phyloP scores from a whole-genome alignment of 1,140 invertebrate species.

The Hyles euphorbiae region DNA sequence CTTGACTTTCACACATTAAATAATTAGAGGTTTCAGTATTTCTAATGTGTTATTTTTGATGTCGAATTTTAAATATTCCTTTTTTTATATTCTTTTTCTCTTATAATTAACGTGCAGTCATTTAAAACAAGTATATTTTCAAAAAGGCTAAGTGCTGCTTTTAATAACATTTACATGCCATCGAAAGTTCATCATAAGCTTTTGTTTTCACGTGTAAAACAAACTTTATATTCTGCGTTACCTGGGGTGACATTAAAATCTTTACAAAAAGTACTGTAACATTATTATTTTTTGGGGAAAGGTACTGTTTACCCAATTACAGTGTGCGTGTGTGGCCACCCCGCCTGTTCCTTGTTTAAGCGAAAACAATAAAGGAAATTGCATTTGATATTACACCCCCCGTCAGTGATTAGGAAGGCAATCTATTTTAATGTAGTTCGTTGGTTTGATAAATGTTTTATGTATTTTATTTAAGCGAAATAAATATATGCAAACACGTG shows the following conservation, averaged over 20 bases:
- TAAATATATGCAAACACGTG: background rate
- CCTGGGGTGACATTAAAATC: background rate
- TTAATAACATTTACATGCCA: too few species aligned
- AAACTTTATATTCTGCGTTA: too few species aligned
- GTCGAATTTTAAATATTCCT: too few species aligned
- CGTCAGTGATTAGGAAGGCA: conserved; percentile 20
- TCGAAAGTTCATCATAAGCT: too few species aligned
- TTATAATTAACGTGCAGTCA: too few species aligned
- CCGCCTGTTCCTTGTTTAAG: conserved; percentile 21
- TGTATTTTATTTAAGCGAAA: background rate
- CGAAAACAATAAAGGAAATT: conserved; percentile 33
- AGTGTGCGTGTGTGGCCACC: conserved; percentile 14
- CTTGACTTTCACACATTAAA: too few species aligned
- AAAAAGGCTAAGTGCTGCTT: too few species aligned
- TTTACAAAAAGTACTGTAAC: background rate
- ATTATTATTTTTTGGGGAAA: background rate
- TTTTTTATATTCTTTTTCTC: too few species aligned
- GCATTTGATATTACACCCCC: conserved; percentile 23
- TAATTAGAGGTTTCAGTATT: too few species aligned
- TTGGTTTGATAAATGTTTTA: background rate
- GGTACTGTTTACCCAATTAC: conserved; percentile 13
- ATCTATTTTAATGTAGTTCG: conserved; percentile 29
- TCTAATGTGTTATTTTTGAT: too few species aligned
- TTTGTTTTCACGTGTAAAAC: too few species aligned
- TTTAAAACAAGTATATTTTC: too few species aligned